Conservation (phyloP, 2,888 invertebrate genomes). For the Carterocephalus palaemon region DNA sequence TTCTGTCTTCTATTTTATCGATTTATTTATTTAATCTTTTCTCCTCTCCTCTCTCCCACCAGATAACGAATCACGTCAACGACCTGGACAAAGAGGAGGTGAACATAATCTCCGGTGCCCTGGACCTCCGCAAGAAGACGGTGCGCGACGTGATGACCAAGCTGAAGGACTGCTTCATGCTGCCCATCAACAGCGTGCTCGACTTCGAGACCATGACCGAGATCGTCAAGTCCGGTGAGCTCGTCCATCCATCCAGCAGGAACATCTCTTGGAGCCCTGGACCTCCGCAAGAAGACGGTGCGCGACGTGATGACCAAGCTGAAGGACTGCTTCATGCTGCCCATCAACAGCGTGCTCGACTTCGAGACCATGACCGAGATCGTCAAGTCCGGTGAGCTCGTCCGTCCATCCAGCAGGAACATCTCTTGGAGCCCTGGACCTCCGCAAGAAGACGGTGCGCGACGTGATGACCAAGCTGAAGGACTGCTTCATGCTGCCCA, state of each 20-base stretch:
- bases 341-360: conserved; percentile 92
- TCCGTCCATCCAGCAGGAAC: too few relatives aligned
- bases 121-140: conserved; percentile 91
- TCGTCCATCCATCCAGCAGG: too few relatives aligned
- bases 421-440: conserved; percentile 98
- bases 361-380: conserved; percentile 98
- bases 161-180: conserved; percentile 97
- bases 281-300: conserved; percentile 92
- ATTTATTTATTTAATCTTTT: too few relatives aligned
- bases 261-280: conserved; percentile 97
- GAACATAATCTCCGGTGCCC: conserved; percentile 97
- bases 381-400: conserved; percentile 92
- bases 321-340: conserved; percentile 97
- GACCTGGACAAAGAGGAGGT: conserved; percentile 96
- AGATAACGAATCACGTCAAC: conserved; percentile 93
- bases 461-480: conserved; percentile 98
- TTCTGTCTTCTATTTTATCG: too few relatives aligned
- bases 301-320: conserved; percentile 97
- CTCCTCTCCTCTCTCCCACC: too few relatives aligned
- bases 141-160: conserved; percentile 97
- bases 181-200: conserved; percentile 91
- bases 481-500: conserved; percentile 97
- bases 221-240: conserved; percentile 94
- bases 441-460: conserved; percentile 94
- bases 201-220: conserved; percentile 98